Percentiles rank a stretch among this genome's conserved stretches.
These are phyloP conservation scores for Macaria notata DNA, from an alignment of 2,888 invertebrate genomes.

Conservation along the genomic window DNA sequence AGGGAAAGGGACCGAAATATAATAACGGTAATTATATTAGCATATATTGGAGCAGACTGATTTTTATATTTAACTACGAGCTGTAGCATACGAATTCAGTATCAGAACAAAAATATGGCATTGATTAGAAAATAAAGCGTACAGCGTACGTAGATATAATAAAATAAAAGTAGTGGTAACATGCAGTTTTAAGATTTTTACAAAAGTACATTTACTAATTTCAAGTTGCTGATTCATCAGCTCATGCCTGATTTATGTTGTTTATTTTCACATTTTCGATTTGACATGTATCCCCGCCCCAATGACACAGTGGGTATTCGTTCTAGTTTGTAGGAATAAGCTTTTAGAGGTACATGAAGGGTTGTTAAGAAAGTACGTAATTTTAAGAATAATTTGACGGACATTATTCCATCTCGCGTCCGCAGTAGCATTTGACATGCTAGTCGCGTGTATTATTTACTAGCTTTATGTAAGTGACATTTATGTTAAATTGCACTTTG, in stretches of 20 bases:
- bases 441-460: constrained; percentile 60
- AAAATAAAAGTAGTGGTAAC: not conserved
- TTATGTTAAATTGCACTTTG: constrained; percentile 20
- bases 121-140: constrained; percentile 7
- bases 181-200: constrained; percentile 14
- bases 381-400: constrained; percentile 23
- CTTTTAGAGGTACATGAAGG: constrained; percentile 10
- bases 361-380: constrained; percentile 21
- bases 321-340: constrained; percentile 6
- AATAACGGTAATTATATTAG: constrained; percentile 55
- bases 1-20: constrained; percentile 68
- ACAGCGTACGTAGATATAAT: not conserved
- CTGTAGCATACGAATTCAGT: constrained; percentile 35
- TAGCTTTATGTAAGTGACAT: constrained; percentile 19
- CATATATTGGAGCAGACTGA: constrained; percentile 67
- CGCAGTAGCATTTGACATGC: constrained; percentile 64
- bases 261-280: constrained; percentile 2
- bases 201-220: constrained; percentile 6
- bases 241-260: constrained; percentile 2
- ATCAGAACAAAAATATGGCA: constrained; percentile 19
- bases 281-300: not conserved
- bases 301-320: constrained; percentile 1
- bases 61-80: constrained; percentile 54
- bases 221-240: not conserved
- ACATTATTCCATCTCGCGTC: constrained; percentile 24